Base-by-base conservation (phyloP, 2,888 invertebrate genomes). In the Macaria liturata region DNA sequence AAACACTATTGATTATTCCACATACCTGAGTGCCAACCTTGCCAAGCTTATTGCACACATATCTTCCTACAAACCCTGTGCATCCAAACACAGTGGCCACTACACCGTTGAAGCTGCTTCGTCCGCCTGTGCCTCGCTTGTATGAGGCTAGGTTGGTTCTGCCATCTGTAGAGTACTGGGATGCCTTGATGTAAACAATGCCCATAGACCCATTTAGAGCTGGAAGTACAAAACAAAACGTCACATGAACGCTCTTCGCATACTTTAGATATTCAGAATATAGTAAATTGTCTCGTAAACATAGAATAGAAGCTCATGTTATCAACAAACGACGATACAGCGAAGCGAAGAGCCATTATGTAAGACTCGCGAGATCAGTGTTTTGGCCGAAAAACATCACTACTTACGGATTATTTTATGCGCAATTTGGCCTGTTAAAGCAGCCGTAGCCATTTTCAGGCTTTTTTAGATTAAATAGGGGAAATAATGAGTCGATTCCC, bases 1-100 rank as follows among this genome's bases (percentile, higher is more conserved):
- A 20, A 20, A 20, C 20, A 20, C 20, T 20, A 46, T 8, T 34
- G 31, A 45, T 20, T 32, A 42, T 4, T 32, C 8, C 43, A 51
- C 57, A 70, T 84, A 95, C 95, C 94, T 98, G 98, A 1, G 95
- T 93, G 20, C 98, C 97, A 68, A 93, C 94, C 88, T 96, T 97
- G 73, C 98, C 99, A 54, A 99, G 91, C 75, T 95, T 95, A 81
- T 98, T 98, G 81, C 96, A 95, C 9, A 99, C 94, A 91, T 96
- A 95, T 66, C 95, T 93, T 0, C 99, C 99, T 0, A 99, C 87
- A 76, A 97, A 98, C 2, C 99, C 99, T 40, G 95, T 95, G 56
- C 95, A 94, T 52, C 99, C 99, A 83, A 99, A 99, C 0, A 99
- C 96, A n/a, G 99, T 99, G n/a, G 97, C 98, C 3, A 99, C 98